Base-by-base conservation (phyloP, 2,113 vertebrate genomes). In the Percopsis transmontana region DNA sequence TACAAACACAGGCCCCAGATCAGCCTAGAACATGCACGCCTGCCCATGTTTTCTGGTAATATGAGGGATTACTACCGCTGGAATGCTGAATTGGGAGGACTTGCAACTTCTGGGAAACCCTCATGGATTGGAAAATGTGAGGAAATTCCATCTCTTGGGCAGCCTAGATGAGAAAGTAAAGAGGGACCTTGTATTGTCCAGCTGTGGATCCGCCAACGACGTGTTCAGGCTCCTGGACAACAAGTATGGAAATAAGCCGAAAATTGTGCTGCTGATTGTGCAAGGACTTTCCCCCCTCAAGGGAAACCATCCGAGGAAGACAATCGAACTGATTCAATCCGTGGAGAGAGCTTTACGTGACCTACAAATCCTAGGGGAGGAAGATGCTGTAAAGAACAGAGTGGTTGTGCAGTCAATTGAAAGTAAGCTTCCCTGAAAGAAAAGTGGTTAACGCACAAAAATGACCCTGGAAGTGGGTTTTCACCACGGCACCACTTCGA, bases 191-290 rank as follows among this genome's bases (percentile, higher is more conserved):
- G 7, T 1, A 33, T n/a, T 2, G 14, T 40, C n/a, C 64, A 47
- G n/a, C 12, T n/a, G 58, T 55, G 6, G 27, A 58, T 2, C 65
- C 51, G 2, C 62, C 62, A 0, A 58, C 69, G 15, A 47, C 58
- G 40, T 42, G 41, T 42, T 42, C 41, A 76, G 64, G 74, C 52
- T 70, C 0, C 11, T 71, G 2, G 4, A 76, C 68, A 8, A 33
- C 62, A 7, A 71, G 60, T 71, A 60, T 63, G 9, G 68, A 62
- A 66, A 21, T 68, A 70, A n/a, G 60, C 65, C 27, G 76, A 59
- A 3, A 50, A 64, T 8, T 24, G n/a, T n/a, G n/a, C n/a, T n/a
- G n/a, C n/a, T n/a, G n/a, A n/a, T n/a, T n/a, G n/a, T n/a, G n/a
- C n/a, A 27, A 62, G 40, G 40, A 42, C 40, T 42, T 62, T 27